A percentile compares a stretch with the other conserved stretches of the same genome.
Evolutionary conservation across 92 coral and sea anemone genomes (phyloP).

Genomic region (Zoanthus sociatus): DNA sequence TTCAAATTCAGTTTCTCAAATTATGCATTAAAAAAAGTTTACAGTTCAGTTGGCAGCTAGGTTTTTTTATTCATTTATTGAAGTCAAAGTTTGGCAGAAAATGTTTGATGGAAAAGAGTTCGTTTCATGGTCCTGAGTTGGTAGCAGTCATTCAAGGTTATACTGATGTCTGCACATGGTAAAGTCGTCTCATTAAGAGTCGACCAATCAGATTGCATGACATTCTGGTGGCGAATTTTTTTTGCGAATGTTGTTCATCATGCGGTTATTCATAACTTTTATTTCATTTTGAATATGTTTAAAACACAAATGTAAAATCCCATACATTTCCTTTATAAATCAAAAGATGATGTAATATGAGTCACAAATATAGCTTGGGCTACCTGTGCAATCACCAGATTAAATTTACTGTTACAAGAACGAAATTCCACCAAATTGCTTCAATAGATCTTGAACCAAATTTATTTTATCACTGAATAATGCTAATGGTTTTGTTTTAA

Average conservation of each 20-base stretch:
- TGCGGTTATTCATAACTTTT: not conserved
- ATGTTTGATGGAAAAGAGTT: not conserved
- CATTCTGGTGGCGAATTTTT: slow-evolving; percentile 41
- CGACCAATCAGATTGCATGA: slow-evolving; percentile 26
- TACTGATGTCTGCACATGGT: not conserved
- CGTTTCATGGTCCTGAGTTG: not conserved
- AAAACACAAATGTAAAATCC: too few species aligned
- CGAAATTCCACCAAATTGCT: not conserved
- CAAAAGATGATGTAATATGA: too few species aligned
- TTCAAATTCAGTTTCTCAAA: not conserved
- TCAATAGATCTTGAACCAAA: not conserved
- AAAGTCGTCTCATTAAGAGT: slow-evolving; percentile 5
- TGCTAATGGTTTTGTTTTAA: too few species aligned
- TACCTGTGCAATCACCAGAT: not conserved
- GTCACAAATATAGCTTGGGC: too few species aligned
- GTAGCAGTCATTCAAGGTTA: slow-evolving; percentile 40
- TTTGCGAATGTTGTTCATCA: slow-evolving; percentile 16
- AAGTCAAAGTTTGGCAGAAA: not conserved
- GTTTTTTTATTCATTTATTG: not conserved
- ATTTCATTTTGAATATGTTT: too few species aligned
- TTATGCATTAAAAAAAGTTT: not conserved
- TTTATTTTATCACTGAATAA: too few species aligned
- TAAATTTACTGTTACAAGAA: not conserved
- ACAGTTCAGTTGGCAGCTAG: too few species aligned
- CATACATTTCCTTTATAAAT: too few species aligned